Base-by-base conservation (phyloP, 2,888 invertebrate genomes). In the Danaus chrysippus region DNA sequence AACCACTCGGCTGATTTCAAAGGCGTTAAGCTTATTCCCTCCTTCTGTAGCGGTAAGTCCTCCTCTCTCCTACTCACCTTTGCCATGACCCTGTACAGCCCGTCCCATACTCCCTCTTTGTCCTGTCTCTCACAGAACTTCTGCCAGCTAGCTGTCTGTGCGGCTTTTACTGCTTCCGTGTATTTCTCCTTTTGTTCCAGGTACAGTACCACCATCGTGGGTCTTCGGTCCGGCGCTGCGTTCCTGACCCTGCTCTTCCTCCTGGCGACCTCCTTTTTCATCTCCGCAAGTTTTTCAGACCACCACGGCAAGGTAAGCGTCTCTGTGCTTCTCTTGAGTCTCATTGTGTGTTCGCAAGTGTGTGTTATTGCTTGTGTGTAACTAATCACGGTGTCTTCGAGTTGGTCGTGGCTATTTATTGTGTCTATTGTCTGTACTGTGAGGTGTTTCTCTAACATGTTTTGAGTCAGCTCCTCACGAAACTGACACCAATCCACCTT, bases 301-400 rank as follows among this genome's bases (percentile, higher is more conserved):
- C 68, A 68, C 68, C 68, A 68, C 42, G 64, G 64, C 43, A 58
- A 13, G 12, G 46, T 58, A 6, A 63, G 44, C 56, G 17, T 62
- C 10, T 65, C 59, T 42, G 0, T 52, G 0, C 1, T 13, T 17
- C 54, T 65, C 19, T 43, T 65, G 5, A 34, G 12, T n/a, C 13
- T 8, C 13, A 13, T n/a, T 1, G 44, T 46, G 1, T n/a, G 8
- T 8, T n/a, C 13, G n/a, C 44, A 46, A 0, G 44, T n/a, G 8
- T 46, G 0, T 3, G 8, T 46, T 46, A 46, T 46, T 1, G 44
- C 44, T n/a, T n/a, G 12, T n/a, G 44, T 46, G n/a, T 46, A 46
- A 2, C n/a, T 44, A n/a, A 11, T 44, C 5, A 44, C 11, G 11
- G 44, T 5, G 9, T 44, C 44, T 44, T 44, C 44, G 5, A n/a